A percentile compares a stretch with the other conserved stretches of the same genome.
These are phyloP conservation scores for Mohoua ochrocephala DNA, from an alignment of 2,113 vertebrate genomes.

Conservation along the genomic window DNA sequence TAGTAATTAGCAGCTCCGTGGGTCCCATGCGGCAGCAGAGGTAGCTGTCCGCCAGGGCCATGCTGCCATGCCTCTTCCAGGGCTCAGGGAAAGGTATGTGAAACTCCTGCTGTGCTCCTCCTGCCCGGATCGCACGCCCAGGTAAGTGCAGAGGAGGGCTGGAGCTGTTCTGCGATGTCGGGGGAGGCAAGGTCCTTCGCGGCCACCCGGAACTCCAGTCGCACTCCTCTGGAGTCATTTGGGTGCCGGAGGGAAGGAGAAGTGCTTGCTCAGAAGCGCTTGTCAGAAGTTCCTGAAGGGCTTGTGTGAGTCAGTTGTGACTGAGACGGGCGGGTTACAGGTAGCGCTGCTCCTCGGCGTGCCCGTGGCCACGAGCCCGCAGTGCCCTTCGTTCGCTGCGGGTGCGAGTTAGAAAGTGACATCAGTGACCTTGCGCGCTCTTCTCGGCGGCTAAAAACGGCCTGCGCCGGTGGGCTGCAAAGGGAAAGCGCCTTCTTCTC, in stretches of 20 bases:
- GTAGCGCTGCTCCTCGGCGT: fast-evolving
- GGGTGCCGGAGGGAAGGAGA: not conserved
- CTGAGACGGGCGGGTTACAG: fast-evolving
- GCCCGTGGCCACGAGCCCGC: fast-evolving
- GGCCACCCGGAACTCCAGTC: not conserved
- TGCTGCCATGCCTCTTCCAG: not conserved
- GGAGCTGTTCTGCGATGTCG: not conserved
- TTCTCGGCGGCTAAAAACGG: not conserved
- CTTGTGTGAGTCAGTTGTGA: fast-evolving
- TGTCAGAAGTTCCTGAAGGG: fast-evolving
- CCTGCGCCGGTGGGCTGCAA: fast-evolving
- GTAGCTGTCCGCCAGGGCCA: not conserved
- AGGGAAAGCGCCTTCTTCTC: not conserved
- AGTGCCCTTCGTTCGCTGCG: fast-evolving
- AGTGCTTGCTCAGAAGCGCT: fast-evolving
- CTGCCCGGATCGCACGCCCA: not conserved
- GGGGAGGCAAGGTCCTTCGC: not conserved
- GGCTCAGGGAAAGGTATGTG: fast-evolving
- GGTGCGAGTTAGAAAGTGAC: fast-evolving
- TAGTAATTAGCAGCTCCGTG: not conserved
- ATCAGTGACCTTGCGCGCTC: not conserved
- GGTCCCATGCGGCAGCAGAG: not conserved
- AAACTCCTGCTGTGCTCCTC: not conserved
- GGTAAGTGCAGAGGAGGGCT: not conserved
- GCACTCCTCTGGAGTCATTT: not conserved